Percentiles rank a stretch among this genome's conserved stretches.
Conservation (phyloP, 2,797 vertebrate genomes). For the Lacerta viridis region DNA sequence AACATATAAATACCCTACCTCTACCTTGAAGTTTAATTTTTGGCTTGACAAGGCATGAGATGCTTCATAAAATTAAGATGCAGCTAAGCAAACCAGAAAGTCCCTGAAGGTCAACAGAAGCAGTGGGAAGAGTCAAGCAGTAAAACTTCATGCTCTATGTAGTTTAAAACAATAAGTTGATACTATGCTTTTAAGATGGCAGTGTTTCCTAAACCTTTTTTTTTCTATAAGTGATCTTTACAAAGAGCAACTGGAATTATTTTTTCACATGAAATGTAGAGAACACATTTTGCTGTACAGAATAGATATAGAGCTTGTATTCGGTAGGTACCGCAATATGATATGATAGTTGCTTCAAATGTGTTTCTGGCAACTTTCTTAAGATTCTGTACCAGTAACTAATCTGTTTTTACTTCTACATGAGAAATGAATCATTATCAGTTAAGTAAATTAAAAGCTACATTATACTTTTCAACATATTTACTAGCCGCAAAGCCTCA, state of each 20-base stretch:
- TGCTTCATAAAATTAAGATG: slow-evolving; percentile 69
- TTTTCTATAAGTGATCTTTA: slow-evolving; percentile 37
- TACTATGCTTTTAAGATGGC: slow-evolving; percentile 3
- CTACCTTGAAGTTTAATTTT: slow-evolving; percentile 71
- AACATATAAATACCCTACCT: slow-evolving; percentile 68
- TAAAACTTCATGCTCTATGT: slow-evolving; percentile 39
- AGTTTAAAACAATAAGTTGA: slow-evolving; percentile 45
- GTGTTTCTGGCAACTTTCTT: background rate
- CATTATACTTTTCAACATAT: background rate
- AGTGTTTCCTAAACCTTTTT: background rate
- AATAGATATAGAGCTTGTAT: background rate
- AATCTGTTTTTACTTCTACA: background rate
- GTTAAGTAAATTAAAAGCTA: slow-evolving; percentile 19
- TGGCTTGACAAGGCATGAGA: slow-evolving; percentile 61
- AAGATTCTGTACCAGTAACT: background rate
- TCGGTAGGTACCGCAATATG: too few relatives aligned
- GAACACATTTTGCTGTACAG: background rate
- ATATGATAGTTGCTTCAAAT: too few relatives aligned
- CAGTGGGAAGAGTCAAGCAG: background rate
- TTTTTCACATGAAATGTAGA: background rate
- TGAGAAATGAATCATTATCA: background rate
- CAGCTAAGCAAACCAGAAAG: slow-evolving; percentile 64
- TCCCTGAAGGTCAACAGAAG: slow-evolving; percentile 70
- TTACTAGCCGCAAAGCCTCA: background rate
- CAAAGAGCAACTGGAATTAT: slow-evolving; percentile 13